Evolutionary conservation across 2,888 invertebrate genomes (phyloP), one percentile per base, ranked within the genome.

Genomic region (Salticus scenicus): DNA sequence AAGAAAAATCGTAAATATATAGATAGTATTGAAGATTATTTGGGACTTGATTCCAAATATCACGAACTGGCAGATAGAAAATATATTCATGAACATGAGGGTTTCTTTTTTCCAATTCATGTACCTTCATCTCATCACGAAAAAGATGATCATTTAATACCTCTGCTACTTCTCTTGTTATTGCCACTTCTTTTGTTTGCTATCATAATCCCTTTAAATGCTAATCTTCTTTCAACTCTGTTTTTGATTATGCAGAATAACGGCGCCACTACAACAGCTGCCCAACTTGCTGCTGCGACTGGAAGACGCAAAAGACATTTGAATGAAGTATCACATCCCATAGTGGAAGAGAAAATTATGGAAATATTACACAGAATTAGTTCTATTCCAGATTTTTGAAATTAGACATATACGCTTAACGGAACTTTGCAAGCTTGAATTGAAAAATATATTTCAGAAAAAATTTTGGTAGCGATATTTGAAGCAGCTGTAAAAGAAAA

Each of bases 241-340:
- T 86, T 86, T 41, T 67, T 86, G 1, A 86, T 86, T 4, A 86
- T 86, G 86, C 86, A 86, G 30, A 86, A 76, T 37, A 80, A 76
- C 28, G 76, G 80, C 31, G 86, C 67, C 17, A 75, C 71, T 14
- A 72, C 71, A 8, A 47, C 86, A 17, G 76, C 86, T 10, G 79
- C 86, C 20, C 75, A 76, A 24, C 80, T 80, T 14, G 75, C 41
- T 7, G 51, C 66, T 20, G 64, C 73, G n/a, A 79, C 79, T 17
- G 28, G 80, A 7, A 71, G 72, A 57, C 77, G 57, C 31, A 85
- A 78, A 20, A 27, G 42, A 17, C 24, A 33, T 27, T 14, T 42
- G 14, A 42, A n/a, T 17, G 24, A 42, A 69, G 27, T 33, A 5
- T 20, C 64, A 1, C 79, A 79, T 51, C 85, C 85, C 24, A 27